These are phyloP conservation scores for Monomorium pharaonis DNA, from an alignment of 1,140 invertebrate species.

Conservation along the genomic window DNA sequence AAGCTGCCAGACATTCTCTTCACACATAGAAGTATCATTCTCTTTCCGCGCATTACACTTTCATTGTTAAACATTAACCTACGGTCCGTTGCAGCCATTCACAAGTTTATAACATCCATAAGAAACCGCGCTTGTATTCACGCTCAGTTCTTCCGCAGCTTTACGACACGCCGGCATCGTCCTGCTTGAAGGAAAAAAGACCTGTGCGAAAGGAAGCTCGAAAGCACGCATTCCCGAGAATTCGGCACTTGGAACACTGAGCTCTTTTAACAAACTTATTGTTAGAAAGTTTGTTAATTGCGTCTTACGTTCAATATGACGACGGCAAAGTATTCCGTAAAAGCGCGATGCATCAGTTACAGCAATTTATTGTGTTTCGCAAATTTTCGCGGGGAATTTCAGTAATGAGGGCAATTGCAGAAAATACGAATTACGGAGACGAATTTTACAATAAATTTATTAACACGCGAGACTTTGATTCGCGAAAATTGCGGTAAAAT, in stretches of 20 bases:
- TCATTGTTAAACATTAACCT: slow-evolving; percentile 46
- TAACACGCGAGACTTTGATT: background rate
- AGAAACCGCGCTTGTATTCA: slow-evolving; percentile 12
- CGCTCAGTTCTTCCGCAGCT: background rate
- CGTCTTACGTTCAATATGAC: background rate
- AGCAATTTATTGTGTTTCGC: slow-evolving; percentile 25
- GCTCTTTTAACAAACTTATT: slow-evolving; percentile 13
- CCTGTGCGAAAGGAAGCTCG: too few species aligned
- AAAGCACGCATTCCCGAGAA: background rate
- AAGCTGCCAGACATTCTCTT: background rate
- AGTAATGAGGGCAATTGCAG: background rate
- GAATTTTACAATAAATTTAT: slow-evolving; percentile 27
- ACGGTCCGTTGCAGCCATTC: slow-evolving; percentile 40
- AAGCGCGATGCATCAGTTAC: background rate
- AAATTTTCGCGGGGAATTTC: slow-evolving; percentile 29
- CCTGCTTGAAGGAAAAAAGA: background rate
- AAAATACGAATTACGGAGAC: background rate
- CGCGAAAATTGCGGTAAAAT: background rate
- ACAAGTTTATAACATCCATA: slow-evolving; percentile 3
- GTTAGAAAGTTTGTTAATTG: slow-evolving; percentile 19
- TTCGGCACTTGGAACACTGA: background rate
- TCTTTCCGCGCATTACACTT: slow-evolving; percentile 10
- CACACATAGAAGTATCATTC: slow-evolving; percentile 9
- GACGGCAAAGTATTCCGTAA: background rate
- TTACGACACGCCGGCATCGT: background rate